phyloP scores from a whole-genome alignment of 1,140 invertebrate genomes.

The Cyclina sinensis region DNA sequence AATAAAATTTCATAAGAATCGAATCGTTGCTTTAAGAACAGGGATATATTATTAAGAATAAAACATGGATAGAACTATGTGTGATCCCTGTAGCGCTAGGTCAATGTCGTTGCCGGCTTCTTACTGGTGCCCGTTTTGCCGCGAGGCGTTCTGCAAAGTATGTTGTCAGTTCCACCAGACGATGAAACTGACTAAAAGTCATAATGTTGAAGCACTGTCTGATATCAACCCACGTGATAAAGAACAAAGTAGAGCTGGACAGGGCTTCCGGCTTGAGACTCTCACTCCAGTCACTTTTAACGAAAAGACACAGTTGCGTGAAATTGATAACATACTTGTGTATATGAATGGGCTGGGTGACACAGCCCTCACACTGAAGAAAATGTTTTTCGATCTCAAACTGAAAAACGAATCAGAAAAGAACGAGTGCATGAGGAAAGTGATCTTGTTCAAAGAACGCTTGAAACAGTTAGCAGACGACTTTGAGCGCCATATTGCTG shows the following conservation, averaged over 20 bases:
- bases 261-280: neutral
- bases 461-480: slow-evolving; percentile 63
- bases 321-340: slow-evolving; percentile 62
- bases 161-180: slow-evolving; percentile 65
- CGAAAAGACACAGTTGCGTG: slow-evolving; percentile 56
- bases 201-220: slow-evolving; percentile 38
- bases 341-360: slow-evolving; percentile 58
- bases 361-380: slow-evolving; percentile 52
- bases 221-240: neutral
- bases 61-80: slow-evolving; percentile 31
- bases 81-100: slow-evolving; percentile 61
- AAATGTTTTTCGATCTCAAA: slow-evolving; percentile 65
- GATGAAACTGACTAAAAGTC: slow-evolving; percentile 58
- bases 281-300: slow-evolving; percentile 23
- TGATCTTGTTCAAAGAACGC: slow-evolving; percentile 41
- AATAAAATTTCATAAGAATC: too few relatives aligned
- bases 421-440: slow-evolving; percentile 56
- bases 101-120: slow-evolving; percentile 31
- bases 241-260: neutral
- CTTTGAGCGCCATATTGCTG: slow-evolving; percentile 59
- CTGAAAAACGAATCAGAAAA: slow-evolving; percentile 59
- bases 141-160: slow-evolving; percentile 61
- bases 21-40: too few relatives aligned
- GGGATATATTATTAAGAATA: too few relatives aligned
- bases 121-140: slow-evolving; percentile 64